These are phyloP conservation scores for Passer domesticus DNA, from an alignment of 2,113 vertebrate species.

Conservation along the genomic window DNA sequence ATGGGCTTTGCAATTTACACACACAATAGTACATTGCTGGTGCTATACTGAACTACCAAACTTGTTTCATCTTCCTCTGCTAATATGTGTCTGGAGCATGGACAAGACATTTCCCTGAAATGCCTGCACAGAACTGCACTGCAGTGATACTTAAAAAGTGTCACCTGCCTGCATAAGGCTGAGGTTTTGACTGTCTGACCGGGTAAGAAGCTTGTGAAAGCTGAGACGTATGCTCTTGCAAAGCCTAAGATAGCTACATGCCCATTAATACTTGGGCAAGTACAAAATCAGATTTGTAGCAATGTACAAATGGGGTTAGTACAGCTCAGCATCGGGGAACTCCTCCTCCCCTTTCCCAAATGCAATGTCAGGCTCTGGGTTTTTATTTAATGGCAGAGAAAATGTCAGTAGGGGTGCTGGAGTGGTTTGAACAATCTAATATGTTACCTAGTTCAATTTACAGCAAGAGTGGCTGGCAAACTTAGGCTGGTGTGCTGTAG, in stretches of 20 bases:
- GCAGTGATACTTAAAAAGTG: background rate
- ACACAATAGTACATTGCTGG: rapidly evolving
- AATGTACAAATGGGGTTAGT: background rate
- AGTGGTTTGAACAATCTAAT: background rate
- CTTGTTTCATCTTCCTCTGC: background rate
- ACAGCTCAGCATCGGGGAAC: background rate
- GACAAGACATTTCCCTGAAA: background rate
- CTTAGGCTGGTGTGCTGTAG: background rate
- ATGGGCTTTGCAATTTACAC: background rate
- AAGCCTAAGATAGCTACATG: background rate
- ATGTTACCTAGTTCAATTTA: background rate
- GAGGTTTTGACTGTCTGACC: background rate
- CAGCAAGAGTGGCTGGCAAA: background rate
- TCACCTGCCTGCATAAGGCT: background rate
- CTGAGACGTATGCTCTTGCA: background rate
- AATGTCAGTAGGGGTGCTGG: background rate
- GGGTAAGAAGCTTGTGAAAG: background rate
- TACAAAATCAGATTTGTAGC: background rate
- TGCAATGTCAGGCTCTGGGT: background rate
- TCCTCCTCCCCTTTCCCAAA: background rate
- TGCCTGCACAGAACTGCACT: background rate
- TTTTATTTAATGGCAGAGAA: background rate
- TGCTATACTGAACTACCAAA: background rate
- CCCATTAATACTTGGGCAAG: background rate
- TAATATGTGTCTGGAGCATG: background rate